Evolutionary conservation across 2,797 vertebrate species (phyloP).

Genomic region (Dallia pectoralis): DNA sequence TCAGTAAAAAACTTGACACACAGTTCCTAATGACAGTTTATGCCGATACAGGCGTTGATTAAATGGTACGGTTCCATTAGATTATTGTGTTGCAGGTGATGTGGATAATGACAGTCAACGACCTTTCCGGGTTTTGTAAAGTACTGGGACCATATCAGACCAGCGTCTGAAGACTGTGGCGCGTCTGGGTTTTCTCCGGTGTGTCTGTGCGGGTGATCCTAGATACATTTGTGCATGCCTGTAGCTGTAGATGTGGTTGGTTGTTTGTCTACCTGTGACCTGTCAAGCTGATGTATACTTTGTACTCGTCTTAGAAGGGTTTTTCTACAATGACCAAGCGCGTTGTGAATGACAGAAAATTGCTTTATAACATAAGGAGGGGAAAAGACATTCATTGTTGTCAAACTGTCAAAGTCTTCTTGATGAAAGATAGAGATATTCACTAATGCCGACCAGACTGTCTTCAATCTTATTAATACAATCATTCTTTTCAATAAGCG

Average conservation of each 20-base stretch:
- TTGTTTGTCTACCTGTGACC: background rate
- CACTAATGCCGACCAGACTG: too few relatives aligned
- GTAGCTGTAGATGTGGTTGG: background rate
- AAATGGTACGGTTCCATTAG: background rate
- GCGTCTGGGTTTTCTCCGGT: too few relatives aligned
- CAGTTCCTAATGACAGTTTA: background rate
- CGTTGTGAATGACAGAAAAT: constrained; percentile 7
- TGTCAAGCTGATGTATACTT: constrained; percentile 11
- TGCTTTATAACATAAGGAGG: constrained; percentile 2
- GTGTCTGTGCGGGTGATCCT: too few relatives aligned
- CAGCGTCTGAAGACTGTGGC: background rate
- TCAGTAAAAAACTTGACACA: background rate
- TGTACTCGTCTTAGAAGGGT: constrained; percentile 11
- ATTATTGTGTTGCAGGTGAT: background rate
- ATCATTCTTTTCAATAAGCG: background rate
- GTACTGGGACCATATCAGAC: background rate
- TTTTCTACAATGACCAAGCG: constrained; percentile 12
- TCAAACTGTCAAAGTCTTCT: constrained; percentile 1
- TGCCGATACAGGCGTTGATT: background rate
- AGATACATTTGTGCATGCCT: too few relatives aligned
- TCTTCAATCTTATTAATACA: background rate
- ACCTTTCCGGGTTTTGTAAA: background rate
- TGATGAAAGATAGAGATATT: background rate
- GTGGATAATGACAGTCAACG: background rate
- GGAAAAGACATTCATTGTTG: background rate